Conservation (phyloP, 2,797 vertebrate species). For the Lacerta agilis region DNA sequence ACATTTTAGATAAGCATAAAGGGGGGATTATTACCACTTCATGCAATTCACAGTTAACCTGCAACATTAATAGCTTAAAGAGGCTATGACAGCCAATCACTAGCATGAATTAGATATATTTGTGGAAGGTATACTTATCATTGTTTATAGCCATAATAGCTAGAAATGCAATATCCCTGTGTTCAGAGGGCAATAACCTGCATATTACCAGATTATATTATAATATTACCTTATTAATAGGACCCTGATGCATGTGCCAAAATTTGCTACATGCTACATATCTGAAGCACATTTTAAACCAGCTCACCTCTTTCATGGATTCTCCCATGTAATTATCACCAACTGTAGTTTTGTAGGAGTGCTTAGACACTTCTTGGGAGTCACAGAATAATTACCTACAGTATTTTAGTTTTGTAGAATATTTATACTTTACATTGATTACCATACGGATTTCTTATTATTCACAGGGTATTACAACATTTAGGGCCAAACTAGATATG, state of each 20-base stretch:
- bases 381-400: neutral
- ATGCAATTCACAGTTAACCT: neutral
- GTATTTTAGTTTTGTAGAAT: neutral
- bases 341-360: neutral
- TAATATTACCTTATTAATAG: neutral
- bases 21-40: neutral
- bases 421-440: neutral
- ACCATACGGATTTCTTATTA: neutral
- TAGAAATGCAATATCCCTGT: neutral
- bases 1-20: neutral
- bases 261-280: neutral
- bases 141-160: no score
- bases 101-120: neutral
- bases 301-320: neutral
- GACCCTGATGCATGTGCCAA: neutral
- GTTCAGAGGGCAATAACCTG: no score
- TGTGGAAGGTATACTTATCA: neutral
- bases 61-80: neutral
- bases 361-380: neutral
- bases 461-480: neutral
- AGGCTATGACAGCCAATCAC: neutral
- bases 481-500: neutral
- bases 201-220: no score
- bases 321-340: no score
- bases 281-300: neutral